Evolutionary conservation across 1,140 invertebrate genomes (phyloP), one percentile per base, ranked within the genome.

Genomic region (Dreissena rostriformis): DNA sequence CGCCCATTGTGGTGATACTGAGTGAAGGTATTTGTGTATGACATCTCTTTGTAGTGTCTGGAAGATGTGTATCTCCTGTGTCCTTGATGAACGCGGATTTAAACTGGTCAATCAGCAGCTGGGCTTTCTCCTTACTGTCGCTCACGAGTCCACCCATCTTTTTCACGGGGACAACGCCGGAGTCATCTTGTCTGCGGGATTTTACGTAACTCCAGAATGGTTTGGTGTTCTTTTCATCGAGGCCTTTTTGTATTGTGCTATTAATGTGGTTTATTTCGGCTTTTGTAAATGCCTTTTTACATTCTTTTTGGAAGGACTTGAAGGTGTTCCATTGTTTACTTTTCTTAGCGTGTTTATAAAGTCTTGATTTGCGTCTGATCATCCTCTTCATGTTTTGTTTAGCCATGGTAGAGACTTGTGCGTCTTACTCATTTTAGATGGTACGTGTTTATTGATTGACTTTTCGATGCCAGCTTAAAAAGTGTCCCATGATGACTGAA

Each of bases 81-180:
- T 49, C 51, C 39, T n/a, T 84, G 67, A 17, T 82, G 39, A 85
- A 85, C 1, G 82, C 79, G 11, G 76, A 87, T 39, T 75, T 68
- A 52, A 78, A 87, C 53, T 82, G 67, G 28, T 75, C 52, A 53
- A 63, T 26, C 8, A 80, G 70, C 6, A 74, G 8, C 17, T 70
- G 67, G 51, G 76, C 81, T 49, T 86, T 86, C 26, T 63, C 66
- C 74, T 74, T 82, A 49, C 71, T 76, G 65, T 80, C 67, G 26
- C 10, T 76, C 11, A 74, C 19, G 0, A 79, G 52, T 52, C 14
- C 39, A 11, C 29, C 80, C 17, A 22, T 39, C 68, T 79, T 80
- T 28, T 79, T 84, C 5, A 85, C n/a, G 22, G 79, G 82, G 12
- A 61, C 29, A 19, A 88, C 70, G 11, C 78, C 82, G 26, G 70